Percentiles rank a stretch among this genome's conserved stretches.
Conservation (phyloP, 1,140 invertebrate genomes). For the Aphidius ervi region DNA sequence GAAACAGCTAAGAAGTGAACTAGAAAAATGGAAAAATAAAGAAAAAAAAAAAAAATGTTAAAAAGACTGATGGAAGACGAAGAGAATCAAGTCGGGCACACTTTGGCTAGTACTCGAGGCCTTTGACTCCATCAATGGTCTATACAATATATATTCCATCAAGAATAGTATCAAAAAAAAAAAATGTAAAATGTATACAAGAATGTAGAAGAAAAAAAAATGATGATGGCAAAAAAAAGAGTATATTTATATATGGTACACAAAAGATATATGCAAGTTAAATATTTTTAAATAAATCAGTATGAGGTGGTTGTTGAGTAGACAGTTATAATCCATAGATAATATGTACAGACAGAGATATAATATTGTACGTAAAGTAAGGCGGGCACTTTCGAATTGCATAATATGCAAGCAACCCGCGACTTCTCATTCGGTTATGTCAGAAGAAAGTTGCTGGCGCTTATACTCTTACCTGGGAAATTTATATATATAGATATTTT, state of each 20-base stretch:
- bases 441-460: conserved; percentile 51
- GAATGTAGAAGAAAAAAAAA: background rate
- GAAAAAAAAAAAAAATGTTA: too few species aligned
- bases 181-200: background rate
- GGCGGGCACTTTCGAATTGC: conserved; percentile 54
- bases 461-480: conserved; percentile 44
- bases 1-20: too few species aligned
- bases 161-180: background rate
- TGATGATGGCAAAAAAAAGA: background rate
- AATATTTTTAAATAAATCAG: too few species aligned
- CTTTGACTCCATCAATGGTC: conserved; percentile 7
- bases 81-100: conserved; percentile 9
- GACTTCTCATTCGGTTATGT: conserved; percentile 52
- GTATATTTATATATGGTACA: background rate
- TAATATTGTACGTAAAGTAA: conserved; percentile 47
- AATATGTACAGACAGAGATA: conserved; percentile 26
- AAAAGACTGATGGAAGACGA: too few species aligned
- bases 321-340: background rate
- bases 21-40: too few species aligned
- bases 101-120: conserved; percentile 1
- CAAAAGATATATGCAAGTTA: too few species aligned
- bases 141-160: background rate
- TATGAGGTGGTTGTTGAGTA: too few species aligned
- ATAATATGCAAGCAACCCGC: conserved; percentile 45
- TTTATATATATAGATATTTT: conserved; percentile 23